A percentile compares a stretch with the other conserved stretches of the same genome.
Evolutionary conservation across 1,140 invertebrate species (phyloP).

Genomic region (Mylabris phalerata): DNA sequence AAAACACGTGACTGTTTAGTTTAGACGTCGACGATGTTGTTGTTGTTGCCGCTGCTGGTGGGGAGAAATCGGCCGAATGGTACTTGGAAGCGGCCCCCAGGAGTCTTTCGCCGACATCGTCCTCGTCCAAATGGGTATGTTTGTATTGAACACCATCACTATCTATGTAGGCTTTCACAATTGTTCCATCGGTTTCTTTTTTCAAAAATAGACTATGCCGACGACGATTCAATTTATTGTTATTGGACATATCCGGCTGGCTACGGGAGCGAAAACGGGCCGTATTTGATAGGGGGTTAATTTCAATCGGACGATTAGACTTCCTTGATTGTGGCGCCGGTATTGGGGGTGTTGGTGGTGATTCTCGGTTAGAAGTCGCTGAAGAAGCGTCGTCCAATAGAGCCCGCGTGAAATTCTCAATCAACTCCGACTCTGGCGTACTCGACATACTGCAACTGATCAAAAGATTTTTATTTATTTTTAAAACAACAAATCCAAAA

Average conservation of each 20-base stretch:
- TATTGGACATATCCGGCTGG: conserved; percentile 18
- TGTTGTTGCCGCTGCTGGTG: too few relatives aligned
- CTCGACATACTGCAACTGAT: conserved; percentile 18
- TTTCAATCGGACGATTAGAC: conserved; percentile 20
- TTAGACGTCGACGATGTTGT: too few relatives aligned
- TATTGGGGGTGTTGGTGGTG: conserved; percentile 21
- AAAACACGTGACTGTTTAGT: too few relatives aligned
- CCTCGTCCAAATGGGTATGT: conserved; percentile 33
- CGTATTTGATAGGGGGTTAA: conserved; percentile 26
- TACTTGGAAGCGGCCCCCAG: neutral
- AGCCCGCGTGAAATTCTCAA: neutral
- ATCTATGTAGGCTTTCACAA: conserved; percentile 32
- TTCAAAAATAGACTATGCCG: conserved; percentile 30
- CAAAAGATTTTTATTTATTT: too few relatives aligned
- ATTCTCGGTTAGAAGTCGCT: conserved; percentile 9
- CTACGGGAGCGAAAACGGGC: conserved; percentile 15
- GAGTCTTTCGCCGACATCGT: too few relatives aligned
- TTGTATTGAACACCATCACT: conserved; percentile 34
- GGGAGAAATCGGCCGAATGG: neutral
- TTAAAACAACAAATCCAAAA: too few relatives aligned
- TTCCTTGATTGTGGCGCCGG: too few relatives aligned
- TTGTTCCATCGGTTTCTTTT: conserved; percentile 38
- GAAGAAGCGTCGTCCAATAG: conserved; percentile 4
- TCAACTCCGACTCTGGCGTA: conserved; percentile 18
- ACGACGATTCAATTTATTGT: conserved; percentile 2